Conservation (phyloP, 2,113 vertebrate genomes). For the Anguilla japonica region DNA sequence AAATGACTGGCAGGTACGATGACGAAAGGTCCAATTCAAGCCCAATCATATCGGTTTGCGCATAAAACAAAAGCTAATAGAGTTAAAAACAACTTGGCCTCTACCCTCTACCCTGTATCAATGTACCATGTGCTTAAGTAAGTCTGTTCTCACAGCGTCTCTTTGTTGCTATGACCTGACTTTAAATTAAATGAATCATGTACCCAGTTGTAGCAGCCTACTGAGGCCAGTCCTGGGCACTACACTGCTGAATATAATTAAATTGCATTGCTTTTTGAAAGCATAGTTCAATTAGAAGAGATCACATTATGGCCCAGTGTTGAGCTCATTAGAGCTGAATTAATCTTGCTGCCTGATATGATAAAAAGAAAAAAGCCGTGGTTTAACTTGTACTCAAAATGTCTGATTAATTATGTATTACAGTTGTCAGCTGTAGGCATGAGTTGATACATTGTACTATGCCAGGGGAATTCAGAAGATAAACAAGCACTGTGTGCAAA, state of each 20-base stretch:
- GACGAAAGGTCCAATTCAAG: neutral
- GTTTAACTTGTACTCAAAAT: neutral
- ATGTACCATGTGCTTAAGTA: neutral
- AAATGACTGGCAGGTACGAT: conserved; percentile 57
- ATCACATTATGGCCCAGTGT: neutral
- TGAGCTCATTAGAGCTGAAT: neutral
- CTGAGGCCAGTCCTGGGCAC: neutral
- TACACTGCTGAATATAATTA: neutral
- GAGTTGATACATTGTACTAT: neutral
- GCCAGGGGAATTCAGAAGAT: neutral
- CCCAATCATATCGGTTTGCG: neutral
- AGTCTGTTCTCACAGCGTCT: neutral
- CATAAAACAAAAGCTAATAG: neutral
- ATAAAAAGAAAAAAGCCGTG: neutral
- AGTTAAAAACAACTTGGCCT: neutral
- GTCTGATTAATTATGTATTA: neutral
- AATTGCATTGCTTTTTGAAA: neutral
- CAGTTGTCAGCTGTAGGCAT: neutral
- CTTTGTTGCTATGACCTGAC: neutral
- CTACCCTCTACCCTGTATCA: too few species aligned
- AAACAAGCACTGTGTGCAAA: neutral
- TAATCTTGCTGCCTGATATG: neutral
- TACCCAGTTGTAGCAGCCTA: neutral
- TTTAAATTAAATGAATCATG: neutral
- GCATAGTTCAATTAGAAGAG: neutral